Conservation (phyloP, 2,113 vertebrate species). For the Chaetorhynchus papuensis region DNA sequence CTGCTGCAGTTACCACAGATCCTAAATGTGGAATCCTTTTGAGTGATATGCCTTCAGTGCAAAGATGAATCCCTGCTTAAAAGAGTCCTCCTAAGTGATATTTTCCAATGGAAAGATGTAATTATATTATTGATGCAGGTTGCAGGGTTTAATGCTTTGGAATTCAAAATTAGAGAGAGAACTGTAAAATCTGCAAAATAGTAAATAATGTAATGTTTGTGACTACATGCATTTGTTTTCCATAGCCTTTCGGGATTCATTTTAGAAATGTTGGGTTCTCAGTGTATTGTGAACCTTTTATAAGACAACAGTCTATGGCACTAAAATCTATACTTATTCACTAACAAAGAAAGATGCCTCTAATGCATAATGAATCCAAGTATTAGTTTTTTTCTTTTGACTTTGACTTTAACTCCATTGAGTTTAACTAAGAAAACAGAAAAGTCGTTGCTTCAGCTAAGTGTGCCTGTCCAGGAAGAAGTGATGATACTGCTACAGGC, state of each 20-base stretch:
- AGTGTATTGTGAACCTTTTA: neutral
- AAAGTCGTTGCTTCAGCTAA: constrained; percentile 39
- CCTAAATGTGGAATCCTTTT: neutral
- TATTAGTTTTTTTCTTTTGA: constrained; percentile 54
- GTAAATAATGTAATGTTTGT: neutral
- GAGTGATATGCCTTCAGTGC: neutral
- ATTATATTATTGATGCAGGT: neutral
- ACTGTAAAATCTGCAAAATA: neutral
- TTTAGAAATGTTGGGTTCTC: neutral
- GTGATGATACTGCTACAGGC: constrained; percentile 39
- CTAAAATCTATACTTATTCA: neutral
- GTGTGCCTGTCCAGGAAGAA: neutral
- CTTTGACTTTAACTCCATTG: constrained; percentile 55
- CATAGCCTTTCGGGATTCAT: neutral
- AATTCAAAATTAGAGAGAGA: neutral
- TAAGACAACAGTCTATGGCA: neutral
- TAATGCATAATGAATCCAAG: constrained; percentile 23
- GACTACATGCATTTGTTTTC: neutral
- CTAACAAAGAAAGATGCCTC: neutral
- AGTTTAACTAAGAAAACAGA: constrained; percentile 44
- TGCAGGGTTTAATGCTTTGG: neutral
- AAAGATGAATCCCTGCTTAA: neutral
- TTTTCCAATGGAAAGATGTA: neutral
- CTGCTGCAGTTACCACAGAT: neutral
- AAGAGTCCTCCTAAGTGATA: neutral